phyloP scores from a whole-genome alignment of 2,797 vertebrate species.

The Sebastes flavidus region DNA sequence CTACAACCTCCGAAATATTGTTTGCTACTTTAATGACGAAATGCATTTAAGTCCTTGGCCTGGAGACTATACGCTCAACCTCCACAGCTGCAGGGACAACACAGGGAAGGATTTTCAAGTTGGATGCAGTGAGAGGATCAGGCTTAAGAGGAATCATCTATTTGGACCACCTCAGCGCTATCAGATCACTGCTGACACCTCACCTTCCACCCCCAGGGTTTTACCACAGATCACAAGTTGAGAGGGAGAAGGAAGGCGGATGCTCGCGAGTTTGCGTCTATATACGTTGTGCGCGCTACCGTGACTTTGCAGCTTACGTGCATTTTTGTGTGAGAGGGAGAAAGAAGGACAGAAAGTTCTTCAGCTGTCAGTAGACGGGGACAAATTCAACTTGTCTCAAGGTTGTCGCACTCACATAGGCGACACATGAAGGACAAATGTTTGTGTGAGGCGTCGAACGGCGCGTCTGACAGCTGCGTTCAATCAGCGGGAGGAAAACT shows the following conservation, averaged over 20 bases:
- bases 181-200: constrained; percentile 74
- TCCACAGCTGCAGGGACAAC: constrained; percentile 39
- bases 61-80: constrained; percentile 39
- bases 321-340: background rate
- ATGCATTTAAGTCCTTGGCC: constrained; percentile 24
- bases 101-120: constrained; percentile 45
- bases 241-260: constrained; percentile 17
- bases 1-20: background rate
- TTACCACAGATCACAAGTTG: constrained; percentile 59
- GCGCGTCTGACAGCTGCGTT: constrained; percentile 59
- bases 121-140: constrained; percentile 55
- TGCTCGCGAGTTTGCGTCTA: constrained; percentile 10
- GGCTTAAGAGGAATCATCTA: constrained; percentile 60
- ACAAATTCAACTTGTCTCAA: constrained; percentile 46
- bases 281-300: background rate
- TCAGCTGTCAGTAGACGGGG: constrained; percentile 1
- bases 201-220: constrained; percentile 59
- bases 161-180: constrained; percentile 70
- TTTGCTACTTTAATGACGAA: background rate
- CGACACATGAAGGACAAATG: constrained; percentile 61
- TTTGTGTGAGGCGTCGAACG: constrained; percentile 35
- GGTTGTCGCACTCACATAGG: constrained; percentile 39
- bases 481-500: constrained; percentile 51
- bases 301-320: background rate
- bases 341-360: constrained; percentile 23